Base-by-base conservation (phyloP, 2,113 vertebrate genomes). In the Pygoscelis antarcticus region DNA sequence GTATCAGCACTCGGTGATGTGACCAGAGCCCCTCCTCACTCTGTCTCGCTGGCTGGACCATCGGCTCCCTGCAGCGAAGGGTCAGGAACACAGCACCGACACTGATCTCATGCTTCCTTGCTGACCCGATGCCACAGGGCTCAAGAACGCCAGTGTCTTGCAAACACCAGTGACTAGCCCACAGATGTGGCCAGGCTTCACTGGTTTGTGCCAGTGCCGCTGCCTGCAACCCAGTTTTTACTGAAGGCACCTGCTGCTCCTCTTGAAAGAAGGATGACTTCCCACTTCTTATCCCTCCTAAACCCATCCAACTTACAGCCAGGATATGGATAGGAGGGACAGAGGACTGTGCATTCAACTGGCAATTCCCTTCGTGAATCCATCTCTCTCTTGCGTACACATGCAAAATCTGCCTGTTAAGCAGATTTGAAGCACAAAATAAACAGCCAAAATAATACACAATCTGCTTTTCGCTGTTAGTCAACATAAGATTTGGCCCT, bases 51-150 rank as follows among this genome's bases (percentile, higher is more conserved):
- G 62, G 26, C 44, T 44, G 34, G 36, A 61, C 23, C 54, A 44
- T 5, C 4, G 1, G 16, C 16, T 51, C 40, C n/a, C 38, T 30
- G 38, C 42, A 78, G 69, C 15, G 5, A 40, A 82, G 20, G 3
- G 6, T 40, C 4, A 4, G 19, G 49, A 65, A 84, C 5, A 25
- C 11, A 38, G 58, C 11, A 2, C 8, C 3, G 9, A 42, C 75
- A 57, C 29, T 3, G 1, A 10, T 11, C 44, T 57, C 76, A 52
- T 12, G 2, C 12, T 11, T 32, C 17, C 26, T 34, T 16, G 8
- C 44, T 36, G 76, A 32, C 26, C 46, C 1, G 0, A 3, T 12
- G 25, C 11, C 64, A 52, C 3, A 0, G 30, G 34, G 36, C 57
- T 88, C 70, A 62, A n/a, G 20, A 69, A 6, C 0, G 6, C 18